A percentile compares a stretch with the other conserved stretches of the same genome.
Conservation (phyloP, 2,888 invertebrate genomes). For the Hedya salicella region DNA sequence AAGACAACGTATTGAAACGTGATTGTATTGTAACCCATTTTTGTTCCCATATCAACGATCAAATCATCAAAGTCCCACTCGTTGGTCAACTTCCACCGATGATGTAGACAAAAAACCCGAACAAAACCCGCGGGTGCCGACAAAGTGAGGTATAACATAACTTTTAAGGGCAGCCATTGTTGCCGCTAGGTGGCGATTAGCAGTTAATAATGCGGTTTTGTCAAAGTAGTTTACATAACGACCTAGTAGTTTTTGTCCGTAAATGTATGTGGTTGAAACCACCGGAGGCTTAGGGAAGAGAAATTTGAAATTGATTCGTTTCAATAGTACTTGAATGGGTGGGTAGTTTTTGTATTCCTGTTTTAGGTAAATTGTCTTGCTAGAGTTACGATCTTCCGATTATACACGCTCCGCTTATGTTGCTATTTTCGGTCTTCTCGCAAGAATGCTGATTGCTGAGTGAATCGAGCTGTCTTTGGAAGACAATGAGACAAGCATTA, state of each 20-base stretch:
- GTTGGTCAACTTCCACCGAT: conserved; percentile 66
- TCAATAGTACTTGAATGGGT: conserved; percentile 10
- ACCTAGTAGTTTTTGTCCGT: conserved; percentile 36
- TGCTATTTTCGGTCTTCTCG: background rate
- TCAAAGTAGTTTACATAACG: conserved; percentile 49
- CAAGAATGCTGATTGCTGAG: background rate
- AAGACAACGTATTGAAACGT: background rate
- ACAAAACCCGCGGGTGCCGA: conserved; percentile 51
- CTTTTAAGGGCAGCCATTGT: conserved; percentile 55
- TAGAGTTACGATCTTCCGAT: background rate
- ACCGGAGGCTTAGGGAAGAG: conserved; percentile 9
- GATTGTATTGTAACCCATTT: no score
- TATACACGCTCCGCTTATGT: background rate
- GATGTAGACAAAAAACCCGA: conserved; percentile 66
- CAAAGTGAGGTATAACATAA: conserved; percentile 45
- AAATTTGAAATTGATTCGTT: conserved; percentile 36
- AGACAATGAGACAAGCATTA: background rate
- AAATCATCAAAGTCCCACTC: conserved; percentile 46
- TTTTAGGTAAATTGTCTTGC: conserved; percentile 3
- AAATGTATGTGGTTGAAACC: conserved; percentile 24
- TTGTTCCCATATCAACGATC: conserved; percentile 44
- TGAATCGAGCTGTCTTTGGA: background rate
- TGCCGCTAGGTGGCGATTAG: conserved; percentile 60
- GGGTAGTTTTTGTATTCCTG: conserved; percentile 2
- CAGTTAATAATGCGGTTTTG: conserved; percentile 68